These are phyloP conservation scores for Actinia tenebrosa DNA, from an alignment of 64 coral and sea anemone species.

Conservation along the genomic window DNA sequence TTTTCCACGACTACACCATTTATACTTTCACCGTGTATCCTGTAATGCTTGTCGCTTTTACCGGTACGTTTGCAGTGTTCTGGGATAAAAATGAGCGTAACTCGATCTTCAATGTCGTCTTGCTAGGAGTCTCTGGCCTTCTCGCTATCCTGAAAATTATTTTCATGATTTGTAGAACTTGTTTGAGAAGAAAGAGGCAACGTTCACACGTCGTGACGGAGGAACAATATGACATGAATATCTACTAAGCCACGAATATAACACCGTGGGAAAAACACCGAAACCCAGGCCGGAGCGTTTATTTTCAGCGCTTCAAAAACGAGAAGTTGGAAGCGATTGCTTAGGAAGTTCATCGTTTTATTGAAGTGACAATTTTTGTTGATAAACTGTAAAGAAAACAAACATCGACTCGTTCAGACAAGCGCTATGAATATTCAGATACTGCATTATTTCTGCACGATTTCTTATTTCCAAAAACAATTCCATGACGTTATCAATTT, in stretches of 20 bases:
- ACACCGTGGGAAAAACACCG: not conserved
- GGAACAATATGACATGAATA: slow-evolving; percentile 24
- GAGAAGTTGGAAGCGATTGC: not conserved
- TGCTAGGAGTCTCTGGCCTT: slow-evolving; percentile 44
- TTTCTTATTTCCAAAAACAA: not conserved
- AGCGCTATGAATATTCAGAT: slow-evolving; percentile 14
- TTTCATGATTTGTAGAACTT: slow-evolving; percentile 48
- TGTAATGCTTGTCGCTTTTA: slow-evolving; percentile 54
- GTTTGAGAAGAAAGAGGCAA: slow-evolving; percentile 6
- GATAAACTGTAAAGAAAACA: not conserved
- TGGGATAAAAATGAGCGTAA: slow-evolving; percentile 57
- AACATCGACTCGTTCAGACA: slow-evolving; percentile 16
- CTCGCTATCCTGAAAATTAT: slow-evolving; percentile 56
- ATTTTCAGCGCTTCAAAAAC: not conserved
- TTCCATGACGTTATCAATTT: not conserved
- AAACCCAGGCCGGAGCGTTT: not conserved
- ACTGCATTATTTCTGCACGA: not conserved
- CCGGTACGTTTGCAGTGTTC: slow-evolving; percentile 55
- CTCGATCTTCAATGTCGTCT: slow-evolving; percentile 51
- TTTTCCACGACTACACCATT: slow-evolving; percentile 45
- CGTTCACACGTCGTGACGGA: slow-evolving; percentile 19
- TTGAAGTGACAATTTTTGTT: not conserved
- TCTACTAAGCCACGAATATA: not conserved
- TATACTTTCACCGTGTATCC: slow-evolving; percentile 73
- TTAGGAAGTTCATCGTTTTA: not conserved